These are phyloP conservation scores for Chionis minor DNA, from an alignment of 2,113 vertebrate species.

Conservation along the genomic window DNA sequence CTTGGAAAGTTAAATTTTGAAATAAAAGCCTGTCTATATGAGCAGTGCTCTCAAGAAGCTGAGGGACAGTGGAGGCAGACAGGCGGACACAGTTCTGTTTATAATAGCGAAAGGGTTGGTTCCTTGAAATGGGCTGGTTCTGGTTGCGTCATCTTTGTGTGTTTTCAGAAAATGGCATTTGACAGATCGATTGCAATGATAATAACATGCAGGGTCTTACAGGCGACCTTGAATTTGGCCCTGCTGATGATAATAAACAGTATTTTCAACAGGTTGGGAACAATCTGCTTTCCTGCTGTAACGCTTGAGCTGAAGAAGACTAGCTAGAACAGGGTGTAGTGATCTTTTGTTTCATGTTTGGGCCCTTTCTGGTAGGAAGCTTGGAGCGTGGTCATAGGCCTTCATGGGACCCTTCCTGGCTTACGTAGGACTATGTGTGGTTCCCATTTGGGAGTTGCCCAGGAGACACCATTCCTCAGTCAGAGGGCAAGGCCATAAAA, in stretches of 20 bases:
- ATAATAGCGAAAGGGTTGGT: neutral
- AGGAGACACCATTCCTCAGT: neutral
- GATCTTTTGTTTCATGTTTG: neutral
- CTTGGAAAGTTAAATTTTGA: neutral
- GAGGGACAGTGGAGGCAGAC: neutral
- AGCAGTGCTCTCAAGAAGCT: neutral
- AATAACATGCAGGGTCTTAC: neutral
- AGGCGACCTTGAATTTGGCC: neutral
- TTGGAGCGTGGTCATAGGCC: neutral
- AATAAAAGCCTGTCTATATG: neutral
- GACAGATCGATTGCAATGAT: neutral
- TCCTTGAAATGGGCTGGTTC: neutral
- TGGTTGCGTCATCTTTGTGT: neutral
- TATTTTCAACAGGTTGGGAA: neutral
- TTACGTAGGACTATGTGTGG: rapidly evolving
- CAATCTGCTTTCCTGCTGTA: neutral
- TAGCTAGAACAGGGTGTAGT: neutral
- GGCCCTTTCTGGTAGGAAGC: neutral
- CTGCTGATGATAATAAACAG: neutral
- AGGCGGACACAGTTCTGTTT: neutral
- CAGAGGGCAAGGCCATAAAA: neutral
- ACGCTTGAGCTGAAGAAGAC: neutral
- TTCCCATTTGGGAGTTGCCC: neutral
- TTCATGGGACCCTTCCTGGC: neutral
- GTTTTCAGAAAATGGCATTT: neutral